Base-by-base conservation (phyloP, 92 coral and sea anemone genomes). In the Phenganax stokvisi region DNA sequence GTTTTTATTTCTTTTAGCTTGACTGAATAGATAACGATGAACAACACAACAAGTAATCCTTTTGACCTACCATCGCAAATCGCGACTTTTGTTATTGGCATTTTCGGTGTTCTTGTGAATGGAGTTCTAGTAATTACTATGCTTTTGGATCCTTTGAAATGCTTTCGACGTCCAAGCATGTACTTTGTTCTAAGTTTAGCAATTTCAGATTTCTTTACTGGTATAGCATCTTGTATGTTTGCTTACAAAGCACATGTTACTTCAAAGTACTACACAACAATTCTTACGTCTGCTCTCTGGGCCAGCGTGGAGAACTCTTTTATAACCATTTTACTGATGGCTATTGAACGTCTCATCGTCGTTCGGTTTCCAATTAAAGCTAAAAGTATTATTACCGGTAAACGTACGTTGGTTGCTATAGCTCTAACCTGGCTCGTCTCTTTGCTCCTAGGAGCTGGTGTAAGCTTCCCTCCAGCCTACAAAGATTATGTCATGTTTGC, bases 101-200 rank as follows among this genome's bases (percentile, higher is more conserved):
- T 75, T 27, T n/a, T 75, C 25, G 62, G 64, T 31, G 63, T 75
- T 20, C 20, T 75, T 15, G 30, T 65, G 37, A 75, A 75, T 44
- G 80, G 63, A 29, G 25, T 44, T 44, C 57, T 75, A 30, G 27
- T 75, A 56, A 3, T 56, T n/a, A 56, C 57, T 55, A 56, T 59
- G 53, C n/a, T 75, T 56, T 44, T 25, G 64, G 80, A 75, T 56
- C 80, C 80, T n/a, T 75, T 75, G 67, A 75, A 75, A 75, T 55
- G 53, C 63, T 75, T 75, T 37, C 60, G 63, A 52, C 65, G 65
- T 8, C 63, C 80, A 54, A 75, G 80, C 64, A 75, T 75, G 53
- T 75, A 75, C 63, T 75, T 75, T 56, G 63, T 75, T 13, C 25
- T 56, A 54, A 75, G 80, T 59, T 25, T 75, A 53, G 60, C 80